Conservation (phyloP, 2,888 invertebrate genomes). For the Hydropsyche betteni region DNA sequence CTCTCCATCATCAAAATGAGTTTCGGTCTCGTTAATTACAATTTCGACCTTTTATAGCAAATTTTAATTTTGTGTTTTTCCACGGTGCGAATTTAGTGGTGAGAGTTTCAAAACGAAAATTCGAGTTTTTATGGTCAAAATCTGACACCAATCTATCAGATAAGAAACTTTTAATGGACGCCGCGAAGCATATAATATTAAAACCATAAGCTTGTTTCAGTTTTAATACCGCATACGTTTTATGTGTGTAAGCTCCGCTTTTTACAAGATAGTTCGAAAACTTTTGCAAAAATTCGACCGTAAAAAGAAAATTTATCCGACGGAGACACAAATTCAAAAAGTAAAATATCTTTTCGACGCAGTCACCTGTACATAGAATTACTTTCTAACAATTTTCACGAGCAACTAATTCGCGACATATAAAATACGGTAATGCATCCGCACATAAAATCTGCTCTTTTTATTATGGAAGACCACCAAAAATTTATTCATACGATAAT, state of each 20-base stretch:
- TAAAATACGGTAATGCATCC: too few species aligned
- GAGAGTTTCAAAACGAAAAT: conserved; percentile 31
- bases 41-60: conserved; percentile 26
- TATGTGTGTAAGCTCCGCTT: neutral
- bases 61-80: conserved; percentile 18
- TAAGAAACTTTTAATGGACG: conserved; percentile 37
- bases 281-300: conserved; percentile 14
- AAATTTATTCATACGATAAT: too few species aligned
- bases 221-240: conserved; percentile 20
- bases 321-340: neutral
- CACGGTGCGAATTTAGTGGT: conserved; percentile 21
- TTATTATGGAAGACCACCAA: too few species aligned
- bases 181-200: conserved; percentile 35
- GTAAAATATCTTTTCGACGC: neutral
- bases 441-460: too few species aligned
- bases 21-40: conserved; percentile 22
- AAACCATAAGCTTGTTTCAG: conserved; percentile 27
- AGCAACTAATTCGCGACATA: too few species aligned
- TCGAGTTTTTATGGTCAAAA: conserved; percentile 35
- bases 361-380: neutral
- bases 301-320: conserved; percentile 10
- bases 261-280: conserved; percentile 27
- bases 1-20: neutral
- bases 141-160: conserved; percentile 38
- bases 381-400: too few species aligned